Evolutionary conservation across 1,140 invertebrate genomes (phyloP).

Genomic region (Oedothorax gibbosus): DNA sequence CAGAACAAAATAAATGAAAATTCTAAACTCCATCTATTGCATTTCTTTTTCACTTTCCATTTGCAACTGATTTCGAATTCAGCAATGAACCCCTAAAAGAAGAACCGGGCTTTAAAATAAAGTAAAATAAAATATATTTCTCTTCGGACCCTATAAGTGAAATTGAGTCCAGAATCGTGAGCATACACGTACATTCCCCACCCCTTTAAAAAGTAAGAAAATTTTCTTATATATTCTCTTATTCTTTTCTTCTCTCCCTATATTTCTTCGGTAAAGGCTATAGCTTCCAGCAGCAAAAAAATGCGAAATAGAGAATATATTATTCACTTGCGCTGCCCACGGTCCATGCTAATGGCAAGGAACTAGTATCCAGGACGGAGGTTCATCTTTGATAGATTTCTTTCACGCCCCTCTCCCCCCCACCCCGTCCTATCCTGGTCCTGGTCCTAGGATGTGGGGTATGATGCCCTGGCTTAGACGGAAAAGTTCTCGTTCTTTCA

Average conservation of each 20-base stretch:
- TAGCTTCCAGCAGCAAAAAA: slow-evolving; percentile 8
- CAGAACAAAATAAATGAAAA: slow-evolving; percentile 37
- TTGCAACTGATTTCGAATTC: slow-evolving; percentile 60
- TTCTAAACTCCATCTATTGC: slow-evolving; percentile 59
- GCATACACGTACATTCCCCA: slow-evolving; percentile 49
- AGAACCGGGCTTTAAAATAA: slow-evolving; percentile 56
- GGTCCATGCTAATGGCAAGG: slow-evolving; percentile 54
- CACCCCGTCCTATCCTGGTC: neutral
- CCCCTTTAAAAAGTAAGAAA: slow-evolving; percentile 58
- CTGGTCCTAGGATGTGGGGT: slow-evolving; percentile 36
- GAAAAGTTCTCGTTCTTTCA: neutral
- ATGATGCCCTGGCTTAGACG: slow-evolving; percentile 17
- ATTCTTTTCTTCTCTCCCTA: slow-evolving; percentile 29
- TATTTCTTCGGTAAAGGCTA: slow-evolving; percentile 47
- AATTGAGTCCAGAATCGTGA: slow-evolving; percentile 58
- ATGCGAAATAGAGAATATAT: slow-evolving; percentile 45
- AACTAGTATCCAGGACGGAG: slow-evolving; percentile 39
- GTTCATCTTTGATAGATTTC: slow-evolving; percentile 59
- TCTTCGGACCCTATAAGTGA: slow-evolving; percentile 58
- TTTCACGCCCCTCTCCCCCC: slow-evolving; percentile 29
- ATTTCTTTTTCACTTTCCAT: slow-evolving; percentile 60
- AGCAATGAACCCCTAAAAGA: slow-evolving; percentile 57
- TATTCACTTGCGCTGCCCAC: slow-evolving; percentile 55
- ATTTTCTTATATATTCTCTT: slow-evolving; percentile 31
- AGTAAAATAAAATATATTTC: slow-evolving; percentile 60